Evolutionary conservation across 2,113 vertebrate species (phyloP).

Genomic region (Sinocyclocheilus maitianheensis): DNA sequence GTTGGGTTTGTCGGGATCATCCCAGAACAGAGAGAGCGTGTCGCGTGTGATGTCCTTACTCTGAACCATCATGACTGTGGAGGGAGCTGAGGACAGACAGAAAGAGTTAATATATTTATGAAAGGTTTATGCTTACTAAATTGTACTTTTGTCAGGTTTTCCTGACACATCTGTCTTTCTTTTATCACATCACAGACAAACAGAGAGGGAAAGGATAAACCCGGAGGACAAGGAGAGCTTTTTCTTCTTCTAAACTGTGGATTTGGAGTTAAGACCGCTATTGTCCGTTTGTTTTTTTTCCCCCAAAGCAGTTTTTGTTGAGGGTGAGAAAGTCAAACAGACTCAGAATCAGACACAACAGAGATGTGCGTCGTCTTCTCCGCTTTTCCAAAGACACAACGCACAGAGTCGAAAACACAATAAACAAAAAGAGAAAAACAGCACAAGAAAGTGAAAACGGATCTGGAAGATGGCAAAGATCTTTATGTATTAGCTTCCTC

Average conservation of each 20-base stretch:
- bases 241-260: not conserved
- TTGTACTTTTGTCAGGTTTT: slow-evolving; percentile 35
- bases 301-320: slow-evolving; percentile 58
- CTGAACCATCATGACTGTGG: slow-evolving; percentile 90
- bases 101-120: slow-evolving; percentile 36
- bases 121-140: slow-evolving; percentile 24
- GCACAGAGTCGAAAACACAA: not conserved
- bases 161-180: slow-evolving; percentile 1
- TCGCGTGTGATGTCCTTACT: slow-evolving; percentile 95
- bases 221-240: slow-evolving; percentile 12
- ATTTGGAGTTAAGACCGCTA: slow-evolving; percentile 37
- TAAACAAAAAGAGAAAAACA: not conserved
- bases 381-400: slow-evolving; percentile 9
- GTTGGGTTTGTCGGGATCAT: slow-evolving; percentile 92
- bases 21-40: slow-evolving; percentile 91
- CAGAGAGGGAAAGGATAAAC: not conserved
- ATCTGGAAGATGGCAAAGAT: not conserved
- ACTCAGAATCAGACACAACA: slow-evolving; percentile 22
- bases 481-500: not conserved
- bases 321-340: slow-evolving; percentile 66
- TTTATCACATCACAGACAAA: slow-evolving; percentile 20
- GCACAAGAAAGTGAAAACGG: not conserved
- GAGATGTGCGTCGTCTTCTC: not conserved
- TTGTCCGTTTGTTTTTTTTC: slow-evolving; percentile 50
- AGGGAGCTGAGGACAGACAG: slow-evolving; percentile 79